These are phyloP conservation scores for Crocallis elinguaria DNA, from an alignment of 2,888 invertebrate species.

Conservation along the genomic window DNA sequence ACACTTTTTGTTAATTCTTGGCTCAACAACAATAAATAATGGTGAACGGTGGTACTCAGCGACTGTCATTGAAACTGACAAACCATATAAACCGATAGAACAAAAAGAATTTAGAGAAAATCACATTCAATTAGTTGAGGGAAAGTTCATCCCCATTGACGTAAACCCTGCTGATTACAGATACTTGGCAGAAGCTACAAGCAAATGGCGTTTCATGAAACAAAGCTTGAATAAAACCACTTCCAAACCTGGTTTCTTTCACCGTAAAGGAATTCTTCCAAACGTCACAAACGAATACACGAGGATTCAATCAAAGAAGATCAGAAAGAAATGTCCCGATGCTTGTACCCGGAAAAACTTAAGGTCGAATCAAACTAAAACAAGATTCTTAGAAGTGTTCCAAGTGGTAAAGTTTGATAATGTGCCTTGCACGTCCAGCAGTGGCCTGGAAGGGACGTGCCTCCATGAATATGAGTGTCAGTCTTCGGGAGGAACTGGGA, in stretches of 20 bases:
- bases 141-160: conserved; percentile 15
- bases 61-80: conserved; percentile 40
- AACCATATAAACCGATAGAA: conserved; percentile 18
- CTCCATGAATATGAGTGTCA: conserved; percentile 88
- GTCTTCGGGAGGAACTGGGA: conserved; percentile 84
- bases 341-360: conserved; percentile 24
- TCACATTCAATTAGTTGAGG: conserved; percentile 36
- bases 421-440: conserved; percentile 82
- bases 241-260: neutral
- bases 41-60: conserved; percentile 63
- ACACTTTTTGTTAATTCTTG: conserved; percentile 27
- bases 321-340: conserved; percentile 49
- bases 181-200: conserved; percentile 25
- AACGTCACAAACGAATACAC: neutral
- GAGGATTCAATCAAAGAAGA: conserved; percentile 46
- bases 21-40: conserved; percentile 36
- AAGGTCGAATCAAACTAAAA: conserved; percentile 35
- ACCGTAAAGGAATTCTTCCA: neutral
- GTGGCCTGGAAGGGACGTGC: conserved; percentile 88
- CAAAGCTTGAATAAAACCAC: conserved; percentile 4
- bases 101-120: conserved; percentile 26
- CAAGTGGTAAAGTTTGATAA: conserved; percentile 89
- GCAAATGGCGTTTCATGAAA: conserved; percentile 40
- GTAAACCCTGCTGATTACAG: neutral
- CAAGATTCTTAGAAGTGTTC: conserved; percentile 87